Conservation (phyloP, 2,888 invertebrate genomes). For the Lymantria dispar region DNA sequence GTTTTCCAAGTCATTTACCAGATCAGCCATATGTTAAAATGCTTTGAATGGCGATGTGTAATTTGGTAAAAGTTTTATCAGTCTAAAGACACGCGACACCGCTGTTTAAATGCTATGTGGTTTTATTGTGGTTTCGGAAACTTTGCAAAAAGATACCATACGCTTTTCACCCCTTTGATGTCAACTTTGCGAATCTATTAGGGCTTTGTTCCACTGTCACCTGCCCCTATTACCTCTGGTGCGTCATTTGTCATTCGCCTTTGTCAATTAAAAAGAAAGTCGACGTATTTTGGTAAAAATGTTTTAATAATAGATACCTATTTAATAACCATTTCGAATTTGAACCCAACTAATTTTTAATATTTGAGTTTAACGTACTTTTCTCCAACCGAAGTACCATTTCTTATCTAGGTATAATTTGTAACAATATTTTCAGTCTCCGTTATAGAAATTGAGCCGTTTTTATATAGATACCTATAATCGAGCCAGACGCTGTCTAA, state of each 20-base stretch:
- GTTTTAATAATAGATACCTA: too few species aligned
- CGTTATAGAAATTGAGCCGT: too few species aligned
- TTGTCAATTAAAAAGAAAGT: constrained; percentile 40
- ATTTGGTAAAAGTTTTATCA: constrained; percentile 59
- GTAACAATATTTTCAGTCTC: too few species aligned
- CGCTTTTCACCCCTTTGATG: constrained; percentile 55
- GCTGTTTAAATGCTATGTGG: constrained; percentile 58
- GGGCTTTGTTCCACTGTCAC: constrained; percentile 60
- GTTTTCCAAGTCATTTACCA: constrained; percentile 47
- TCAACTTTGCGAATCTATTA: constrained; percentile 62
- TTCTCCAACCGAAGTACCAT: too few species aligned
- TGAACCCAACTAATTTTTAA: too few species aligned
- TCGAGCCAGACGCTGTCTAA: too few species aligned
- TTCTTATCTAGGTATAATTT: too few species aligned
- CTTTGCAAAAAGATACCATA: constrained; percentile 49
- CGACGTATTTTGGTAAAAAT: not conserved
- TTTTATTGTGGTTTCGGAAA: constrained; percentile 73
- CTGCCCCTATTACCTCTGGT: constrained; percentile 44
- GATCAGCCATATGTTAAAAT: constrained; percentile 52
- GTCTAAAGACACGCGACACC: constrained; percentile 61
- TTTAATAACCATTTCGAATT: too few species aligned
- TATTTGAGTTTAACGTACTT: too few species aligned
- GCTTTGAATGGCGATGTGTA: constrained; percentile 46
- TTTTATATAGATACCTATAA: too few species aligned
- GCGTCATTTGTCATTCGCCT: constrained; percentile 41